Conservation (phyloP, 1,140 invertebrate species). For the Drosophila nigrodunni region DNA sequence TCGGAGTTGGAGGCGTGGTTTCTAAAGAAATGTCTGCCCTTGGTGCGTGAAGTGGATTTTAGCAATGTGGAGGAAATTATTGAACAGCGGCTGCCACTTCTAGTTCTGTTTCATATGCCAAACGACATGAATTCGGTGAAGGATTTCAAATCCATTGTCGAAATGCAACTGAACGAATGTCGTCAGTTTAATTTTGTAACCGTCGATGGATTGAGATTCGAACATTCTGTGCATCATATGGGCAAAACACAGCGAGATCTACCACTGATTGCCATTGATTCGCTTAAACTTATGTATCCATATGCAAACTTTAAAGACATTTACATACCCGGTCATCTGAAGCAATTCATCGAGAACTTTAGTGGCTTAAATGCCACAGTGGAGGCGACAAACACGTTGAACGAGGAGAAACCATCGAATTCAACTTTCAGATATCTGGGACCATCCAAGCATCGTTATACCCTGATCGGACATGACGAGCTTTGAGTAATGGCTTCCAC, state of each 20-base stretch:
- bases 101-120: slow-evolving; percentile 52
- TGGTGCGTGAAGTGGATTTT: slow-evolving; percentile 58
- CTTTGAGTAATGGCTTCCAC: slow-evolving; percentile 46
- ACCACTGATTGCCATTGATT: slow-evolving; percentile 65
- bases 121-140: slow-evolving; percentile 38
- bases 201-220: slow-evolving; percentile 48
- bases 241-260: slow-evolving; percentile 35
- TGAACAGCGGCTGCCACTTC: slow-evolving; percentile 51
- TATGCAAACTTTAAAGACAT: slow-evolving; percentile 43
- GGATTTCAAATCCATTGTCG: slow-evolving; percentile 58
- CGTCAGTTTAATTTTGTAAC: slow-evolving; percentile 50
- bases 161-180: slow-evolving; percentile 41
- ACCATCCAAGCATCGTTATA: slow-evolving; percentile 66
- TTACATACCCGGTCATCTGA: slow-evolving; percentile 50
- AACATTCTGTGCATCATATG: slow-evolving; percentile 53
- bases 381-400: not conserved
- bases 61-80: slow-evolving; percentile 63
- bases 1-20: slow-evolving; percentile 46
- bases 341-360: slow-evolving; percentile 43
- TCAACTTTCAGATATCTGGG: slow-evolving; percentile 64
- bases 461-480: slow-evolving; percentile 64
- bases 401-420: not conserved
- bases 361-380: not conserved
- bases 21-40: slow-evolving; percentile 43
- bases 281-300: slow-evolving; percentile 46